Base-by-base conservation (phyloP, 2,113 vertebrate genomes). In the Hyla sarda region DNA sequence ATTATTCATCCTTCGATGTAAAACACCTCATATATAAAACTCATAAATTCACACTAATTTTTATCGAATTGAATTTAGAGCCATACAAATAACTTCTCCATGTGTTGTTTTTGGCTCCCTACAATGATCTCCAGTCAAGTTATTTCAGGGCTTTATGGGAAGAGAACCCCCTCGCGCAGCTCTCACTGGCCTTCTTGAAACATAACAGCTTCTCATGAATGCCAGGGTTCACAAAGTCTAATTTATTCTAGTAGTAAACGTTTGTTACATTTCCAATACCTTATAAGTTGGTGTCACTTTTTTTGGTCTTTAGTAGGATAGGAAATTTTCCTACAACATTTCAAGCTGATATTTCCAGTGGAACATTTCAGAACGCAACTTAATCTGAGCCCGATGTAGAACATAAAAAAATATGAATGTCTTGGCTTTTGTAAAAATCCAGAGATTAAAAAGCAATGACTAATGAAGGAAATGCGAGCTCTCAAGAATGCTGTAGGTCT, bases 381-480 rank as follows among this genome's bases (percentile, higher is more conserved):
- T 81, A 62, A 65, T 81, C 37, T 45, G 54, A 81, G 56, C 37
- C 4, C 58, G 16, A 47, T 12, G 60, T 25, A 41, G 5, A 65
- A 65, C 58, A 47, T 69, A 16, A 50, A 69, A 41, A 71, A 69
- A 52, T 69, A 82, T 82, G n/a, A 48, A 82, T 65, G 60, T 48
- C 25, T 69, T 67, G 79, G 79, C 45, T 21, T 67, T 82, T 47
- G 41, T 69, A 25, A 82, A 67, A 82, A 82, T 82, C 34, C 79
- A 50, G 17, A 82, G 80, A 82, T 82, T 69, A 82, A 62, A 60
- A 84, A 74, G 54, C 72, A 21, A 1, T 62, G 82, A 84, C 23
- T 62, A 86, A 86, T 67, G 65, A 37, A 28, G 52, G n/a, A 81
- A 58, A 62, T 30, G 4, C n/a, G 50, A 81, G 25, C 67, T 86